Base-by-base conservation (phyloP, 2,888 invertebrate species). In the Drosophila neotestacea region DNA sequence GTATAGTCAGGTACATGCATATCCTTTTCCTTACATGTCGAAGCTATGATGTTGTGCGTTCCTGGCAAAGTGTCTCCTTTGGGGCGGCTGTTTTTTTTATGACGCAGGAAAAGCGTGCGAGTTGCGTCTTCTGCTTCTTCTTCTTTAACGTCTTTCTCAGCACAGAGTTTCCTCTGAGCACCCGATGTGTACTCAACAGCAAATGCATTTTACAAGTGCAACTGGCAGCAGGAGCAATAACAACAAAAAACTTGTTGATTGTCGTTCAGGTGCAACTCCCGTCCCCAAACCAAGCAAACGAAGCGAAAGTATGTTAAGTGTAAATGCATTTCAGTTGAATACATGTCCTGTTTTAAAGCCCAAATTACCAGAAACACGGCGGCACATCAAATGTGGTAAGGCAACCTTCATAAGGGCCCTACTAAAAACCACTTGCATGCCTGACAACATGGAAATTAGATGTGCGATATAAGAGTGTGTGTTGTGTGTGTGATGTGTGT, bases 171-270 rank as follows among this genome's bases (percentile, higher is more conserved):
- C 62, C 77, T 62, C 62, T 70, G 61, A 59, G 60, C 27, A 60
- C 34, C 56, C 60, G 47, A 50, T 52, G 62, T 67, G 69, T 70
- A 65, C 74, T 76, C 74, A 68, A 47, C 61, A 72, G 63, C 65
- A 74, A 83, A 79, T 84, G 81, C 81, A 85, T 77, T 81, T 81
- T 67, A 66, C 64, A 64, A 73, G 58, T 70, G 62, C 55, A 55
- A 56, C 61, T 36, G 54, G 54, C 56, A 67, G 61, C 41, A 65
- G 27, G 44, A 56, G 39, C 56, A 66, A 61, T 48, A 72, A 66
- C 69, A 83, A 69, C 63, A 70, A 74, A 74, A 78, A 84, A 79
- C 79, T 81, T 77, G 80, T 83, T 83, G 85, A 85, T 84, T 70
- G 85, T 77, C 69, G 71, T 69, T 64, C 69, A 78, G 78, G 63